A percentile compares a stretch with the other conserved stretches of the same genome.
These are phyloP conservation scores for Sipha flava DNA, from an alignment of 1,140 invertebrate genomes.

Conservation along the genomic window DNA sequence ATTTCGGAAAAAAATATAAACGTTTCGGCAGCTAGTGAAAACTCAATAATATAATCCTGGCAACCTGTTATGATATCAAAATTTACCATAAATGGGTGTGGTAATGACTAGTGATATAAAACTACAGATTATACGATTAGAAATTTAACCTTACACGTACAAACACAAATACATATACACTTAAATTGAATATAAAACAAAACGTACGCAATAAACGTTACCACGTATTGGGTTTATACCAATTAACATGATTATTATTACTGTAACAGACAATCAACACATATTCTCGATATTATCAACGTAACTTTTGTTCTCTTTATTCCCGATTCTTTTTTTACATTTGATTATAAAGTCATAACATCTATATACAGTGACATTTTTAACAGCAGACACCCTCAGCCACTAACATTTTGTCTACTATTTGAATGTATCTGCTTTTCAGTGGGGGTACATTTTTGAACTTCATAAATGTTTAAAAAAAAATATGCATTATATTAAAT, in stretches of 20 bases:
- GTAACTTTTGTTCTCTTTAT: not conserved
- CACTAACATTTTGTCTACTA: too few relatives aligned
- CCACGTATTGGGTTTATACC: not conserved
- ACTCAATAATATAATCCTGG: not conserved
- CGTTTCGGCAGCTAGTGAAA: not conserved
- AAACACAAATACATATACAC: too few relatives aligned
- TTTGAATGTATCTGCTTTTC: too few relatives aligned
- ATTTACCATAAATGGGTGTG: not conserved
- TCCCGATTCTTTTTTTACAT: too few relatives aligned
- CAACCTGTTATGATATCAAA: not conserved
- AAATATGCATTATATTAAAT: too few relatives aligned
- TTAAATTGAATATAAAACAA: conserved; percentile 1
- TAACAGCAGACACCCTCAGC: not conserved
- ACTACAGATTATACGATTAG: not conserved
- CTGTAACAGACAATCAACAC: not conserved
- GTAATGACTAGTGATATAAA: not conserved
- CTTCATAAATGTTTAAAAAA: too few relatives aligned
- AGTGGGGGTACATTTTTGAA: too few relatives aligned
- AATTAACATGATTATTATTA: not conserved
- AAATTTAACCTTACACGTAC: not conserved
- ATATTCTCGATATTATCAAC: not conserved
- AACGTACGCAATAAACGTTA: not conserved
- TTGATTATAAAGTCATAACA: too few relatives aligned
- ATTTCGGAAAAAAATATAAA: not conserved
- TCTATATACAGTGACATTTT: too few relatives aligned